These are phyloP conservation scores for Smutsia gigantea DNA, from an alignment of 2,797 vertebrate species.

Conservation along the genomic window DNA sequence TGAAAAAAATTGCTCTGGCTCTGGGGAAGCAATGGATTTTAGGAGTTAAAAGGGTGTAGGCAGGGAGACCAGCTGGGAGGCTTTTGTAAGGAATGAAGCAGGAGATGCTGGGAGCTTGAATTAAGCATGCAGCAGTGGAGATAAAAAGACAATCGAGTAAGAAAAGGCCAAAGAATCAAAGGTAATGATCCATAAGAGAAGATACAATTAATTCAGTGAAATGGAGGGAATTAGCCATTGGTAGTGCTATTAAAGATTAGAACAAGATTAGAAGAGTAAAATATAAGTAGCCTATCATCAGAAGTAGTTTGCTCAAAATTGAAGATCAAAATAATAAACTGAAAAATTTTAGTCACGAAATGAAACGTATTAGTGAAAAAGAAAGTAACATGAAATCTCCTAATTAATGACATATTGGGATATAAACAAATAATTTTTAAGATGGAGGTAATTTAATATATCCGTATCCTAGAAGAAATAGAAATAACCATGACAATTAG, in stretches of 20 bases:
- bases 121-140: not conserved
- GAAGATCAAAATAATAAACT: not conserved
- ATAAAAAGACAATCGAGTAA: not conserved
- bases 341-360: not conserved
- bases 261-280: not conserved
- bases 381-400: not conserved
- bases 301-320: not conserved
- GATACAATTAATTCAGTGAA: not conserved
- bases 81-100: not conserved
- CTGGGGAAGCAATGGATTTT: not conserved
- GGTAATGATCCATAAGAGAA: not conserved
- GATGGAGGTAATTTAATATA: not conserved
- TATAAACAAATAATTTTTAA: not conserved
- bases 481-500: not conserved
- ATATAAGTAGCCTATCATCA: not conserved
- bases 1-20: not conserved
- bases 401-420: not conserved
- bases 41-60: not conserved
- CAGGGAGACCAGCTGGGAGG: not conserved
- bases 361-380: not conserved
- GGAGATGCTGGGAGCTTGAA: not conserved
- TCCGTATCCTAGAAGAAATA: not conserved
- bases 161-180: not conserved
- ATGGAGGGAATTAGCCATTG: not conserved
- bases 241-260: not conserved